These are phyloP conservation scores for Cantharis flavilabris DNA, from an alignment of 2,888 invertebrate species.

Conservation along the genomic window DNA sequence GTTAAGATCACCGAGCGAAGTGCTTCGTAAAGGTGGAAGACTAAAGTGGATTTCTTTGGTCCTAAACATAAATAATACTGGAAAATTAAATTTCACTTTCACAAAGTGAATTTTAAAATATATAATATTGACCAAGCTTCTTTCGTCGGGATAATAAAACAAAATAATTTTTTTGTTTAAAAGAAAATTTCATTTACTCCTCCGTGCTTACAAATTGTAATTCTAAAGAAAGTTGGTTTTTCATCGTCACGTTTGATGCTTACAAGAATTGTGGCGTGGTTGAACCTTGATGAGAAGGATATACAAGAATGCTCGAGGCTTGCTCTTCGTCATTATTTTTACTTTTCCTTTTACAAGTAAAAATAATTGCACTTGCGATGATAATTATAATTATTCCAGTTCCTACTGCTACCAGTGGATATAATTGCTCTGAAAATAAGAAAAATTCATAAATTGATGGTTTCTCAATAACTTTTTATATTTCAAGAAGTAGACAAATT, in stretches of 20 bases:
- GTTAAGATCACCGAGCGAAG: conserved; percentile 52
- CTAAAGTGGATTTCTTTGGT: conserved; percentile 56
- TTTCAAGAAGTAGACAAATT: neutral
- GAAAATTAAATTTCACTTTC: neutral
- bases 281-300: conserved; percentile 65
- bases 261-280: conserved; percentile 66
- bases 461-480: neutral
- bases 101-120: neutral
- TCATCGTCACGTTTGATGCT: conserved; percentile 49
- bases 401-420: conserved; percentile 43
- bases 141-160: neutral
- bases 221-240: neutral
- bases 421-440: conserved; percentile 43
- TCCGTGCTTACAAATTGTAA: neutral
- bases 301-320: conserved; percentile 66
- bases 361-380: conserved; percentile 33
- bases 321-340: conserved; percentile 54
- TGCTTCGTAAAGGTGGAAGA: conserved; percentile 52
- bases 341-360: conserved; percentile 54
- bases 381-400: conserved; percentile 34
- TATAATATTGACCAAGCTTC: neutral
- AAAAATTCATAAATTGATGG: neutral
- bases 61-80: conserved; percentile 38
- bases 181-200: neutral
- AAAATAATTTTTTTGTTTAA: neutral